Conservation (phyloP, 2,888 invertebrate species). For the Heteromurus nitidus region DNA sequence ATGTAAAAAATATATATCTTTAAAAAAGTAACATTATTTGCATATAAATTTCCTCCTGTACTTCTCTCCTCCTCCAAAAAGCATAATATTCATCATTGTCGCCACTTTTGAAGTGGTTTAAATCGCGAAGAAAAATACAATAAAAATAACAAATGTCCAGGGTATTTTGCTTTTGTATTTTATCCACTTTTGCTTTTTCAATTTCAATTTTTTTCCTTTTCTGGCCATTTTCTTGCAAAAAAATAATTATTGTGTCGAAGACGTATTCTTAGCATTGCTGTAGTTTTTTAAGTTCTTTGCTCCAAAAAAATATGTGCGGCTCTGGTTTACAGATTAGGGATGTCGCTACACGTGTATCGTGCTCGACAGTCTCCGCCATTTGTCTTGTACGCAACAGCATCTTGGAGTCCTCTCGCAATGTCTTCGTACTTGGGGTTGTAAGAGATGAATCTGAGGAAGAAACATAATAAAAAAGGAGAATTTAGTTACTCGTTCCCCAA, state of each 20-base stretch:
- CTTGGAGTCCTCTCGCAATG: slow-evolving; percentile 81
- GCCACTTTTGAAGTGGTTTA: slow-evolving; percentile 61
- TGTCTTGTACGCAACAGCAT: slow-evolving; percentile 82
- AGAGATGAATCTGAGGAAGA: slow-evolving; percentile 77
- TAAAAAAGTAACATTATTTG: slow-evolving; percentile 53
- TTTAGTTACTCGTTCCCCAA: background rate
- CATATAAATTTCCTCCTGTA: slow-evolving; percentile 50
- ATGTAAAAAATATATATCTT: slow-evolving; percentile 52
- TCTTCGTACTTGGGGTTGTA: slow-evolving; percentile 80
- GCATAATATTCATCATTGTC: background rate
- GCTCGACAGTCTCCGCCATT: slow-evolving; percentile 78
- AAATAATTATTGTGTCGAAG: too few species aligned
- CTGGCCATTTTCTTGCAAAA: slow-evolving; percentile 32
- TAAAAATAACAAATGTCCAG: background rate
- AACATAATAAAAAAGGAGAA: slow-evolving; percentile 36
- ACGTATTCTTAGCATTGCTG: background rate
- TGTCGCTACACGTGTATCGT: slow-evolving; percentile 74
- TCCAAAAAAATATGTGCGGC: slow-evolving; percentile 11
- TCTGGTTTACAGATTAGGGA: slow-evolving; percentile 69
- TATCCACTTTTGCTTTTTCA: background rate
- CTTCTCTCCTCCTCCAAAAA: slow-evolving; percentile 32
- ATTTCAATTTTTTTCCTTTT: too few species aligned
- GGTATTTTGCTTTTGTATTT: background rate
- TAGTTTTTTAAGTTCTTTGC: background rate
- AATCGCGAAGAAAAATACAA: slow-evolving; percentile 23